A percentile compares a stretch with the other conserved stretches of the same genome.
These are phyloP conservation scores for Drosophila greeni DNA, from an alignment of 2,888 invertebrate species.

Conservation along the genomic window DNA sequence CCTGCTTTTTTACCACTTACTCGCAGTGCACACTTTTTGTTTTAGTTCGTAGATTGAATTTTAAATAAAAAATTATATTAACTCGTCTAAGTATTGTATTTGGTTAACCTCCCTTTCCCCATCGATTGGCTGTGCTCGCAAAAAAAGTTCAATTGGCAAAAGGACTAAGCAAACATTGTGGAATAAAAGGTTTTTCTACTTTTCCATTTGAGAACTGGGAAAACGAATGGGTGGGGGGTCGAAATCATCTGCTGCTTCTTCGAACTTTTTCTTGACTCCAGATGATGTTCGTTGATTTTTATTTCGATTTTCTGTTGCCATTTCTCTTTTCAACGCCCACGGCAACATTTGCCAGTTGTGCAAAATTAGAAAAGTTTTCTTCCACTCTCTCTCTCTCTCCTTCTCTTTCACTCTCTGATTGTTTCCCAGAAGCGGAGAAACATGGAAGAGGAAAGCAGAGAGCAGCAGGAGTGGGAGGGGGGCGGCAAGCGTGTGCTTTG, in stretches of 20 bases:
- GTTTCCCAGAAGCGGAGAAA: constrained; percentile 20
- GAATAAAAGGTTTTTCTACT: constrained; percentile 77
- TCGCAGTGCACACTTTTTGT: constrained; percentile 68
- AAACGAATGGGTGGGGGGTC: not conserved
- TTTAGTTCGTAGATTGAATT: constrained; percentile 78
- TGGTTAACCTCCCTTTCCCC: constrained; percentile 40
- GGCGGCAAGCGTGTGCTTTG: constrained; percentile 57
- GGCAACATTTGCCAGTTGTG: constrained; percentile 57
- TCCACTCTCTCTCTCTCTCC: constrained; percentile 16
- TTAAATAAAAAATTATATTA: constrained; percentile 78
- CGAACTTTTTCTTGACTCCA: constrained; percentile 28
- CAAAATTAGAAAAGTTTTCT: constrained; percentile 71
- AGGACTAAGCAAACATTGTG: constrained; percentile 73
- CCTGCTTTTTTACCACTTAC: constrained; percentile 7
- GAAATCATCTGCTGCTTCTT: constrained; percentile 23
- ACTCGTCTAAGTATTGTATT: constrained; percentile 75
- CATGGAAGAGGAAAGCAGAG: not conserved
- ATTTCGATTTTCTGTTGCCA: constrained; percentile 59
- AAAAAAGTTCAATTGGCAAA: constrained; percentile 72
- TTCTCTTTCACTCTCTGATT: constrained; percentile 10
- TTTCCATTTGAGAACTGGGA: constrained; percentile 50
- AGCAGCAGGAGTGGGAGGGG: not conserved
- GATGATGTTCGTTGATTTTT: constrained; percentile 43
- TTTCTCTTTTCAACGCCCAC: constrained; percentile 52
- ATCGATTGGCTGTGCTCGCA: constrained; percentile 34